These are phyloP conservation scores for Chamaedrilus cognettii DNA, from an alignment of 2,888 invertebrate species.

Conservation along the genomic window DNA sequence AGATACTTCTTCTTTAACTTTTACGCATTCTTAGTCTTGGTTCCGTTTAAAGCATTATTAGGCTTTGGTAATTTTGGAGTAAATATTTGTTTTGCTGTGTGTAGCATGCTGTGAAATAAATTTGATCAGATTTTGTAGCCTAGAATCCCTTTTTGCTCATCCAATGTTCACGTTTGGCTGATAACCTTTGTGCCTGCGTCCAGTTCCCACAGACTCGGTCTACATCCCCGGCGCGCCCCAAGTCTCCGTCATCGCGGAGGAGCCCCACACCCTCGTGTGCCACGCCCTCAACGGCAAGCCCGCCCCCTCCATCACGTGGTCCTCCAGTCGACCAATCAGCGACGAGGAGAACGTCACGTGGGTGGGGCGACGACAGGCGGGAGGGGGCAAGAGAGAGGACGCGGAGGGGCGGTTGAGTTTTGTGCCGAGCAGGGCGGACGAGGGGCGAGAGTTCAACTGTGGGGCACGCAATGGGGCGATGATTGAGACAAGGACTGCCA, in stretches of 20 bases:
- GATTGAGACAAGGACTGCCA: not conserved
- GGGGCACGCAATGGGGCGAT: conserved; percentile 14
- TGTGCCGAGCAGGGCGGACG: conserved; percentile 83
- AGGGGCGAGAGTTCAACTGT: conserved; percentile 68
- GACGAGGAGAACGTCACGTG: conserved; percentile 1
- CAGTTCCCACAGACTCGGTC: conserved; percentile 1
- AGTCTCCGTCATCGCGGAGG: not conserved
- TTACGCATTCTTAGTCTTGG: no score
- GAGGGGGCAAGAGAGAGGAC: conserved; percentile 74
- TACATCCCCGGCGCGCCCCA: not conserved
- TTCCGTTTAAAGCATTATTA: no score
- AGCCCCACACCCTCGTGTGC: not conserved
- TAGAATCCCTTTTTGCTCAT: no score
- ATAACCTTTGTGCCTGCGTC: no score
- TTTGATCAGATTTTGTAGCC: no score
- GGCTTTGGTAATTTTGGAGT: no score
- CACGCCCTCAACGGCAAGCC: not conserved
- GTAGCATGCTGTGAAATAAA: no score
- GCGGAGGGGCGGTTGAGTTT: conserved; percentile 82
- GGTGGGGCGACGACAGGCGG: not conserved
- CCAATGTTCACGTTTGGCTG: no score
- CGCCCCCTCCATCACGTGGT: conserved; percentile 1
- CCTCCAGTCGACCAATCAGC: not conserved
- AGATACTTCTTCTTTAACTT: no score
- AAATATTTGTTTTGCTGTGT: no score